Conservation (phyloP, 1,140 invertebrate species). For the Aricia agestis region DNA sequence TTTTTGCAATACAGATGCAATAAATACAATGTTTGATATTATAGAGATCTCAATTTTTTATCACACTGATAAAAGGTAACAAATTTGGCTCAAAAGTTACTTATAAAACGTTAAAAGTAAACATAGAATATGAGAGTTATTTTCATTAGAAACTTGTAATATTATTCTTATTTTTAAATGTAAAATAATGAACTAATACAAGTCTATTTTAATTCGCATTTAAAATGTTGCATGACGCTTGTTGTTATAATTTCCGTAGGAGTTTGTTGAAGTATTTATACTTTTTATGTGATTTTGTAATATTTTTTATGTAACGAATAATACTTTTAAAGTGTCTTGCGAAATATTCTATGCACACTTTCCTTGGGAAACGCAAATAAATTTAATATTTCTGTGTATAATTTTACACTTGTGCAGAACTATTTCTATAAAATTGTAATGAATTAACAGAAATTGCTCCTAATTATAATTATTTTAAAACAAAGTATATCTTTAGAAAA, state of each 20-base stretch:
- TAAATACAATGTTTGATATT: background rate
- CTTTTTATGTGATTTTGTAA: conserved; percentile 2
- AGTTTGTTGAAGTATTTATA: conserved; percentile 10
- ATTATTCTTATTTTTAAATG: background rate
- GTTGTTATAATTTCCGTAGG: background rate
- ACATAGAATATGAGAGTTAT: conserved; percentile 6
- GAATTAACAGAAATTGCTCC: no score
- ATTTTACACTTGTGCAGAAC: no score
- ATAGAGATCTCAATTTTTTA: background rate
- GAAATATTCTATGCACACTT: background rate
- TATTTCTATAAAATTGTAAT: no score
- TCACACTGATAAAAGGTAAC: background rate
- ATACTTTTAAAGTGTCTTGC: background rate
- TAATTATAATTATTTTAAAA: no score
- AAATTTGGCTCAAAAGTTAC: background rate
- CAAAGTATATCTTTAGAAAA: no score
- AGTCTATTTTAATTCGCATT: conserved; percentile 1
- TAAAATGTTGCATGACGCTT: conserved; percentile 14
- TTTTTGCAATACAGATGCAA: no score
- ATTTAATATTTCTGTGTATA: no score
- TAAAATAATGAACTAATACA: background rate
- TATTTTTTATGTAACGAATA: background rate
- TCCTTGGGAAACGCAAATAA: background rate
- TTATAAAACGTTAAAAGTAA: background rate
- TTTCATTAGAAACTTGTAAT: conserved; percentile 3